Percentiles rank a stretch among this genome's conserved stretches.
Evolutionary conservation across 1,140 invertebrate species (phyloP).

Genomic region (Scaptomyza pallida): DNA sequence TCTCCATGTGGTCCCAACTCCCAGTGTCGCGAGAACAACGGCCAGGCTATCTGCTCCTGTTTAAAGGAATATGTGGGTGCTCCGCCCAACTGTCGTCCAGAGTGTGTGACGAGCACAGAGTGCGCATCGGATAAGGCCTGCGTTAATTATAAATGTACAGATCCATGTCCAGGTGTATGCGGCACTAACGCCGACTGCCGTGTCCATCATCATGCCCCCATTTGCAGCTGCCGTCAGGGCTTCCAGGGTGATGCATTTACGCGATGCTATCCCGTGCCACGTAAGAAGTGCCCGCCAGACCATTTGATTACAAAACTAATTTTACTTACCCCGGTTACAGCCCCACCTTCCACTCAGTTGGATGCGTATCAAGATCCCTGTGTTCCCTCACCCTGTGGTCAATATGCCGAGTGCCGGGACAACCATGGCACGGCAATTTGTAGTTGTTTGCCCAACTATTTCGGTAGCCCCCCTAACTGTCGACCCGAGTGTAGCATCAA

Average conservation of each 20-base stretch:
- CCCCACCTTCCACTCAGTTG: slow-evolving; percentile 67
- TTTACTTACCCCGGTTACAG: slow-evolving; percentile 76
- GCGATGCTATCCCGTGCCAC: slow-evolving; percentile 82
- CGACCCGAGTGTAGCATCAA: slow-evolving; percentile 90
- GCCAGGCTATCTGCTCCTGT: slow-evolving; percentile 90
- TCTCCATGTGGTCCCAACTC: slow-evolving; percentile 87
- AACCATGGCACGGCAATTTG: slow-evolving; percentile 88
- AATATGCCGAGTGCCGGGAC: slow-evolving; percentile 84
- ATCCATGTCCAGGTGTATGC: slow-evolving; percentile 92
- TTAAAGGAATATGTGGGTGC: slow-evolving; percentile 89
- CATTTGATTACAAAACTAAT: not conserved
- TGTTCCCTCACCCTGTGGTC: slow-evolving; percentile 91
- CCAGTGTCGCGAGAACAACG: slow-evolving; percentile 86
- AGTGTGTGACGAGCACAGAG: slow-evolving; percentile 91
- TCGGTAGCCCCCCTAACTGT: slow-evolving; percentile 90
- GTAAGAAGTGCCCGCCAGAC: slow-evolving; percentile 85
- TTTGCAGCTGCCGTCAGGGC: slow-evolving; percentile 89
- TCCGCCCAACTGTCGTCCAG: slow-evolving; percentile 90
- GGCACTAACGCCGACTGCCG: slow-evolving; percentile 91
- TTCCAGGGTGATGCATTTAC: slow-evolving; percentile 89
- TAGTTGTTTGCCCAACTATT: slow-evolving; percentile 88
- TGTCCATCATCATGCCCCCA: slow-evolving; percentile 90
- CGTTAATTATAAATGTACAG: slow-evolving; percentile 91
- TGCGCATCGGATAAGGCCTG: slow-evolving; percentile 90
- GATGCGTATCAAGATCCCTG: slow-evolving; percentile 88